Evolutionary conservation across 2,113 vertebrate genomes (phyloP).

Genomic region (Scolopax mira): DNA sequence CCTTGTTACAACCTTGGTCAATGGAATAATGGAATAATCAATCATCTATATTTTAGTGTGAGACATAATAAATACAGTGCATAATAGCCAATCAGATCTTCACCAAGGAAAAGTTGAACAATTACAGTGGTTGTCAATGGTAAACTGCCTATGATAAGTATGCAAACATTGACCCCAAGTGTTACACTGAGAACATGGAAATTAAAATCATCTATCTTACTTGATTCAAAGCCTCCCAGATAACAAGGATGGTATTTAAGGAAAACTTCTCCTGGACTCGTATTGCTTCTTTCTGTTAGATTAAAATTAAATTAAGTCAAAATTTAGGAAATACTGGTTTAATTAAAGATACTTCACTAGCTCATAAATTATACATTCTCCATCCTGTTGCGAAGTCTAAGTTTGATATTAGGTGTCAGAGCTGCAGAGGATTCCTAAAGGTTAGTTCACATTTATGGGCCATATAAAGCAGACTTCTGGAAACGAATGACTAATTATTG

Average conservation of each 20-base stretch:
- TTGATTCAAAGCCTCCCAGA: constrained; percentile 49
- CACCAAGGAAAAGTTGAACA: constrained; percentile 62
- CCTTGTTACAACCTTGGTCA: constrained; percentile 70
- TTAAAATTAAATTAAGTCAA: constrained; percentile 67
- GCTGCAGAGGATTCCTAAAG: constrained; percentile 52
- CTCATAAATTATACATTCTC: constrained; percentile 48
- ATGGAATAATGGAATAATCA: constrained; percentile 76
- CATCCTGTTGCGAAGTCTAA: background rate
- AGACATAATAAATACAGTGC: constrained; percentile 73
- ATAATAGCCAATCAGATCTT: constrained; percentile 64
- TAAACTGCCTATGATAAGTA: constrained; percentile 69
- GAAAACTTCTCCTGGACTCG: constrained; percentile 11
- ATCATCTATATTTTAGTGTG: constrained; percentile 71
- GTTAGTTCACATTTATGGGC: constrained; percentile 10
- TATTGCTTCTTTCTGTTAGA: constrained; percentile 53
- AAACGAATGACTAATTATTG: background rate
- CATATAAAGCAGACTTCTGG: background rate
- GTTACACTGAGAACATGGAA: constrained; percentile 66
- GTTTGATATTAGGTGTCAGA: constrained; percentile 34
- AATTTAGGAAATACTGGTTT: constrained; percentile 62
- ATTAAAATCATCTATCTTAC: constrained; percentile 72
- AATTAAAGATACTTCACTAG: constrained; percentile 49
- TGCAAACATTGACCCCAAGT: constrained; percentile 72
- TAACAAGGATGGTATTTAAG: constrained; percentile 54
- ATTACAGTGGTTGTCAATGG: constrained; percentile 62